Conservation (phyloP, 1,140 invertebrate genomes). For the Pachypsylla venusta region DNA sequence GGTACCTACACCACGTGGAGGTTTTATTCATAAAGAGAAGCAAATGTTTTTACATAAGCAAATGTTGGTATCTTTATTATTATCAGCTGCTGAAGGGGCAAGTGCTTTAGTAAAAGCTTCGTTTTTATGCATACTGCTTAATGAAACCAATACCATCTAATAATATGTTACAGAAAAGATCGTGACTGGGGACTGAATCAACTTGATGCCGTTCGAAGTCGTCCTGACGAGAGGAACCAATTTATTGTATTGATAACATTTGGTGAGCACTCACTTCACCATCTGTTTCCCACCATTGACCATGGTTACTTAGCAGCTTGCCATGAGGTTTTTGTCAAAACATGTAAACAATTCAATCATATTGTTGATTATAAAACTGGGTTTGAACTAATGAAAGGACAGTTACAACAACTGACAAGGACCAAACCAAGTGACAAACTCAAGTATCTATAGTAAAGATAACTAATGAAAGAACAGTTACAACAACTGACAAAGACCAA, state of each 20-base stretch:
- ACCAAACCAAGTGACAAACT: slow-evolving; percentile 11
- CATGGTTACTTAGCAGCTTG: slow-evolving; percentile 45
- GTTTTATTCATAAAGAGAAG: too few species aligned
- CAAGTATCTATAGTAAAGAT: neutral
- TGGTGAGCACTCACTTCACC: slow-evolving; percentile 62
- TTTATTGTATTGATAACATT: slow-evolving; percentile 55
- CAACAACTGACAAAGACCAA: slow-evolving; percentile 39
- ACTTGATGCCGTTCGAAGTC: slow-evolving; percentile 49
- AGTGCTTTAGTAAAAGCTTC: too few species aligned
- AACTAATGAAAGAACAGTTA: slow-evolving; percentile 51
- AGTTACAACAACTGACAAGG: slow-evolving; percentile 47
- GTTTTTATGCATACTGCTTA: too few species aligned
- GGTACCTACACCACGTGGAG: too few species aligned
- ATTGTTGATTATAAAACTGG: slow-evolving; percentile 38
- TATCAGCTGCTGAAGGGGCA: too few species aligned
- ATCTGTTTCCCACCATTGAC: slow-evolving; percentile 66
- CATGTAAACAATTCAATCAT: slow-evolving; percentile 50
- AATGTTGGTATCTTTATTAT: too few species aligned
- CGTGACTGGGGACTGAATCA: slow-evolving; percentile 64
- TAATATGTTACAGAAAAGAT: slow-evolving; percentile 32
- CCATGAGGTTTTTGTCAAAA: slow-evolving; percentile 45
- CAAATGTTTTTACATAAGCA: too few species aligned
- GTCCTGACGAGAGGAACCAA: slow-evolving; percentile 41
- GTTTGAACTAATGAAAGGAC: slow-evolving; percentile 46
- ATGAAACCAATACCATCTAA: too few species aligned